Percentiles rank a stretch among this genome's conserved stretches.
Conservation (phyloP, 1,140 invertebrate genomes). For the Platyscapa corneri region DNA sequence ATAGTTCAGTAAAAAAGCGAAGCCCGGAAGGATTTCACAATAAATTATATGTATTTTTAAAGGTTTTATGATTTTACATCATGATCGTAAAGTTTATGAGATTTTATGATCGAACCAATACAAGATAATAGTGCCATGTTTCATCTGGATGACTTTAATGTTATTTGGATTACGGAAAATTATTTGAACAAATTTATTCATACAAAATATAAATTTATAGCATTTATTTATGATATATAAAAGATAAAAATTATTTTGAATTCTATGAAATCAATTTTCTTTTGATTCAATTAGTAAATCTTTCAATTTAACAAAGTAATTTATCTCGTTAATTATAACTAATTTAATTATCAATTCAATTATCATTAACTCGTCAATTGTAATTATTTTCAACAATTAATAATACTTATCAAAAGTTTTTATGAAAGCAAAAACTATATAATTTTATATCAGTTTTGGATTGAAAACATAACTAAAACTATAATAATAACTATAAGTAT, state of each 20-base stretch:
- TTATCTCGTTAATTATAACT: too few species aligned
- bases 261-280: not conserved
- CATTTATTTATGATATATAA: not conserved
- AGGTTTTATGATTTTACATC: not conserved
- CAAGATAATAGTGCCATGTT: not conserved
- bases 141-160: conserved; percentile 5
- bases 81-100: conserved; percentile 8
- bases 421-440: too few species aligned
- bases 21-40: not conserved
- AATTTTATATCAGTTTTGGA: too few species aligned
- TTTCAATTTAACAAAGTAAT: too few species aligned
- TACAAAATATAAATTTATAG: not conserved
- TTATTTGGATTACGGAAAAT: not conserved
- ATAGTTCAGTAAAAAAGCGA: not conserved
- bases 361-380: too few species aligned
- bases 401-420: too few species aligned
- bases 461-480: too few species aligned
- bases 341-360: too few species aligned
- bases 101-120: not conserved
- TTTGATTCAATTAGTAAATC: too few species aligned
- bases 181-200: not conserved
- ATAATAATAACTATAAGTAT: not conserved
- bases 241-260: not conserved
- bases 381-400: too few species aligned
- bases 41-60: conserved; percentile 10